A percentile compares a stretch with the other conserved stretches of the same genome.
These are phyloP conservation scores for Eriocheir sinensis DNA, from an alignment of 1,140 invertebrate species.

Conservation along the genomic window DNA sequence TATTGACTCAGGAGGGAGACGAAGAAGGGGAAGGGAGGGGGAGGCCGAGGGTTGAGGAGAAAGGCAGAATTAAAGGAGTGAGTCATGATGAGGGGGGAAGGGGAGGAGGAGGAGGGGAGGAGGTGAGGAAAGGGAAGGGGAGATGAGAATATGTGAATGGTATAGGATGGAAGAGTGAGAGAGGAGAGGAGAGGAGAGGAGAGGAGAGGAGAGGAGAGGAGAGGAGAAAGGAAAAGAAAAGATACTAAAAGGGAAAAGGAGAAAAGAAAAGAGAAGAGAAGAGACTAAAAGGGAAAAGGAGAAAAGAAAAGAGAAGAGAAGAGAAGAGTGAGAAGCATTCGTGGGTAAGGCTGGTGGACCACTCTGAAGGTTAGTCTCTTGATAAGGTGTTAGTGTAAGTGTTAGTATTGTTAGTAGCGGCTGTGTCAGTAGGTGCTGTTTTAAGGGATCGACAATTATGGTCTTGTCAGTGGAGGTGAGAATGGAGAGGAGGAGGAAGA, in stretches of 20 bases:
- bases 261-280: no score
- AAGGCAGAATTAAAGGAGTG: no score
- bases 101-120: background rate
- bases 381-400: background rate
- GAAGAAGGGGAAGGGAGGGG: conserved; percentile 20
- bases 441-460: background rate
- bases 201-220: background rate
- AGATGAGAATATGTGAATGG: background rate
- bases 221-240: background rate
- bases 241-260: background rate
- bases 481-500: background rate
- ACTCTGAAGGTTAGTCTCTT: background rate
- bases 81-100: no score
- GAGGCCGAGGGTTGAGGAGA: no score
- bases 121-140: background rate
- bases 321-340: background rate
- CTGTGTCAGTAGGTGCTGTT: background rate
- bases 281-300: conserved; percentile 1
- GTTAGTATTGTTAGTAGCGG: background rate
- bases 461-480: background rate
- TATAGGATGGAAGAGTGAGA: background rate
- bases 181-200: background rate
- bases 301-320: background rate
- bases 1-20: background rate
- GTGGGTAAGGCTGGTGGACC: background rate